Evolutionary conservation across 2,113 vertebrate genomes (phyloP).

Genomic region (Salvelinus alpinus): DNA sequence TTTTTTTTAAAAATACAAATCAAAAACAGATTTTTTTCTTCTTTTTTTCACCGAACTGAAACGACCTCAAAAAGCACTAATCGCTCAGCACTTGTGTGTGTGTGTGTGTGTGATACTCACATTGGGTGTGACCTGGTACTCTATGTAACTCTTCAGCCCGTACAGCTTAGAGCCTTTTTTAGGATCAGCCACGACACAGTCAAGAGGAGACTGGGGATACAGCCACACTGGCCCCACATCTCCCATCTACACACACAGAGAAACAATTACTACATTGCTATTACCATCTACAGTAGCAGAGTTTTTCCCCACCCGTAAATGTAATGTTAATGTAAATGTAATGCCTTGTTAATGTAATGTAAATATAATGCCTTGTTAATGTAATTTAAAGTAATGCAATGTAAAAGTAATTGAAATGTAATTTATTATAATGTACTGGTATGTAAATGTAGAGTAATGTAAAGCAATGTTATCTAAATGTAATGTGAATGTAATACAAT

Average conservation of each 20-base stretch:
- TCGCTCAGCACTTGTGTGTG: not conserved
- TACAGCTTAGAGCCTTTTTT: conserved; percentile 98
- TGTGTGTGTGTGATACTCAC: conserved; percentile 75
- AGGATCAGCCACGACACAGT: conserved; percentile 95
- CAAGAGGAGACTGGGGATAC: conserved; percentile 88
- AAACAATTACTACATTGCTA: not conserved
- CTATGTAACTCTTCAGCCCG: conserved; percentile 98
- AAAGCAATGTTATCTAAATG: too few relatives aligned
- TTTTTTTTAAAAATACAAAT: too few relatives aligned
- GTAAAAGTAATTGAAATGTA: not conserved
- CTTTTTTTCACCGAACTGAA: too few relatives aligned
- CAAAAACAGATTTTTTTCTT: too few relatives aligned
- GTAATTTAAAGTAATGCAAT: not conserved
- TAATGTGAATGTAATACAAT: too few relatives aligned
- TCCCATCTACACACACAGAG: conserved; percentile 76
- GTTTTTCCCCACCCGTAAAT: too few relatives aligned
- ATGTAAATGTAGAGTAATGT: not conserved
- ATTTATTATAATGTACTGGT: not conserved
- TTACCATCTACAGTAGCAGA: not conserved
- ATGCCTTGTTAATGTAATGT: too few relatives aligned
- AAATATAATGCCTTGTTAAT: not conserved
- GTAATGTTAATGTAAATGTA: not conserved
- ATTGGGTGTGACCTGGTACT: conserved; percentile 91
- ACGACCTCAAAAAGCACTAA: too few relatives aligned
- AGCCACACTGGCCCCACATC: conserved; percentile 96